Evolutionary conservation across 2,797 vertebrate species (phyloP).

Genomic region (Sebastes glaucus): DNA sequence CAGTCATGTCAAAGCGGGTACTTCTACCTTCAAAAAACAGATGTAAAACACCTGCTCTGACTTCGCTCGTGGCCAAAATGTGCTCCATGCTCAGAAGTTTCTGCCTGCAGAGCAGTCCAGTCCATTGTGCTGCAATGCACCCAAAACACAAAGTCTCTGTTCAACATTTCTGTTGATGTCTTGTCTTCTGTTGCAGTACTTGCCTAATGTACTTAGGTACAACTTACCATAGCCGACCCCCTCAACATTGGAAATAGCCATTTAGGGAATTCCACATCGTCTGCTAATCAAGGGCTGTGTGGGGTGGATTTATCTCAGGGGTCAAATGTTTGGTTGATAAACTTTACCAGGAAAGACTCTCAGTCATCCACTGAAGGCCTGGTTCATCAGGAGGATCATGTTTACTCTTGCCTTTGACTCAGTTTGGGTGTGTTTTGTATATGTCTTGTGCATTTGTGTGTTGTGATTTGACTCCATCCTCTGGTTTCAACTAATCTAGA

Average conservation of each 20-base stretch:
- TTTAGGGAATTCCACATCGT: neutral
- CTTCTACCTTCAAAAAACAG: conserved; percentile 7
- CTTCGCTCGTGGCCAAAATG: conserved; percentile 2
- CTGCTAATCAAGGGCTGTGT: conserved; percentile 24
- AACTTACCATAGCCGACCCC: neutral
- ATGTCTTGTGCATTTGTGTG: neutral
- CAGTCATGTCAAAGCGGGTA: conserved; percentile 1
- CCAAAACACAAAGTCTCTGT: neutral
- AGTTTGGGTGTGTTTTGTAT: neutral
- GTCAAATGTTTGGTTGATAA: conserved; percentile 14
- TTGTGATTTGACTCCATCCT: neutral
- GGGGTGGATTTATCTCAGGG: neutral
- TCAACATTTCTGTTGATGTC: neutral
- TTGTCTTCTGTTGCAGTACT: too few relatives aligned
- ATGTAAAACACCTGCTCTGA: conserved; percentile 38
- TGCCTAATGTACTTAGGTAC: too few relatives aligned
- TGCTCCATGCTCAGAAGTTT: neutral
- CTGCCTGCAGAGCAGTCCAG: neutral
- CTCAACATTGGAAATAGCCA: neutral
- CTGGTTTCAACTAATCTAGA: conserved; percentile 2
- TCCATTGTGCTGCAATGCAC: neutral
- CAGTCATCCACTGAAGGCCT: conserved; percentile 11
- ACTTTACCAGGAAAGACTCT: conserved; percentile 8
- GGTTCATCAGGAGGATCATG: conserved; percentile 13
- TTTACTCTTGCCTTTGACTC: conserved; percentile 1